Percentiles rank a stretch among this genome's conserved stretches.
These are phyloP conservation scores for Erannis defoliaria DNA, from an alignment of 2,888 invertebrate species.

Conservation along the genomic window DNA sequence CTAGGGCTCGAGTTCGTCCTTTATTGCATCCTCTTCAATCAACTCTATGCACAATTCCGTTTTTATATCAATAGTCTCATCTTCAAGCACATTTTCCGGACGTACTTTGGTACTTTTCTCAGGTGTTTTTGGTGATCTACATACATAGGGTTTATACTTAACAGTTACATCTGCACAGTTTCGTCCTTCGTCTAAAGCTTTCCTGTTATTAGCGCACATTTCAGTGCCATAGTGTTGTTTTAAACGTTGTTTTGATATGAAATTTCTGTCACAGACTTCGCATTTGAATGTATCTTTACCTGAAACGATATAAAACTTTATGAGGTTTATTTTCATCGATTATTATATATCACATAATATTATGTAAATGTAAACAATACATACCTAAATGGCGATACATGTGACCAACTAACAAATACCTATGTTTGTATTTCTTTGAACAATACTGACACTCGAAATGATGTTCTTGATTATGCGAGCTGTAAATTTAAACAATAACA, in stretches of 20 bases:
- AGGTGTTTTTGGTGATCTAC: background rate
- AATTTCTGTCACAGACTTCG: slow-evolving; percentile 55
- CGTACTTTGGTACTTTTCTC: background rate
- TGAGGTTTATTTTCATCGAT: no score
- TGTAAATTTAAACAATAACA: slow-evolving; percentile 49
- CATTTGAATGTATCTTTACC: slow-evolving; percentile 60
- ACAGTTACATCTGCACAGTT: background rate
- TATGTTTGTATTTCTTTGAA: slow-evolving; percentile 53
- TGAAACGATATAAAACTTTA: no score
- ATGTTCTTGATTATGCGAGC: slow-evolving; percentile 64
- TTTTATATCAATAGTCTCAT: background rate
- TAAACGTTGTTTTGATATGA: slow-evolving; percentile 47
- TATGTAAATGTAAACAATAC: slow-evolving; percentile 15
- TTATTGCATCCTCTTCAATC: background rate
- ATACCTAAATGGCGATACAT: slow-evolving; percentile 61
- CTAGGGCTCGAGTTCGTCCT: background rate
- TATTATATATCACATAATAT: no score
- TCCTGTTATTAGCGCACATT: slow-evolving; percentile 17
- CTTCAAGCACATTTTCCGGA: background rate
- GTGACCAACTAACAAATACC: slow-evolving; percentile 57
- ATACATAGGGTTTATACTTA: slow-evolving; percentile 1
- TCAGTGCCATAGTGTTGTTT: slow-evolving; percentile 50
- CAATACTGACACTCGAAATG: slow-evolving; percentile 67
- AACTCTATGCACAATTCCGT: background rate
- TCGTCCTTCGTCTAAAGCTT: background rate